Percentiles rank a stretch among this genome's conserved stretches.
These are phyloP conservation scores for Chironomus tepperi DNA, from an alignment of 1,140 invertebrate species.

Conservation along the genomic window DNA sequence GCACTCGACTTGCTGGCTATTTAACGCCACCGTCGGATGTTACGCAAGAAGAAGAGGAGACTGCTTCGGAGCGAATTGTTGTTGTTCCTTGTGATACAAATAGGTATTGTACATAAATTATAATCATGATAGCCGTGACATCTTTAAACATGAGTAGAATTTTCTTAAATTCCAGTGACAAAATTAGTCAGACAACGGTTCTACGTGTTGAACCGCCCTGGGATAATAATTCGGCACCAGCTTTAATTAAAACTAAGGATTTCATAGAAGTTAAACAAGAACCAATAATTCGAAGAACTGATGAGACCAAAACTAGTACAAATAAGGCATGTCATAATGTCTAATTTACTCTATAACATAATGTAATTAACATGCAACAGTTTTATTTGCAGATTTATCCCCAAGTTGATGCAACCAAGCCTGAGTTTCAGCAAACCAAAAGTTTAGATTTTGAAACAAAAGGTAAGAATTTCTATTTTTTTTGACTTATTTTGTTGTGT, in stretches of 20 bases:
- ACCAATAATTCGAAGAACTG: slow-evolving; percentile 16
- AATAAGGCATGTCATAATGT: slow-evolving; percentile 2
- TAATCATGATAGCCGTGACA: background rate
- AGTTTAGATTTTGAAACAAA: slow-evolving; percentile 28
- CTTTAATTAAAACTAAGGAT: slow-evolving; percentile 22
- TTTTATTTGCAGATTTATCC: background rate
- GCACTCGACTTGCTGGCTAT: slow-evolving; percentile 39
- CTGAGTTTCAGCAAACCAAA: slow-evolving; percentile 28
- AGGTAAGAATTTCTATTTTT: slow-evolving; percentile 24
- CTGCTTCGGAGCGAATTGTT: slow-evolving; percentile 46
- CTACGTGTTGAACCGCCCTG: background rate
- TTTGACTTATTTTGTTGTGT: background rate
- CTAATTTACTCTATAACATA: no score
- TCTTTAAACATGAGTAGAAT: no score
- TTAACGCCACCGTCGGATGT: slow-evolving; percentile 41
- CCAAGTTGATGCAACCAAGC: background rate
- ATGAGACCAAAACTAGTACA: slow-evolving; percentile 23
- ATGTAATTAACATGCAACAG: background rate
- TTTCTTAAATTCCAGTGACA: background rate
- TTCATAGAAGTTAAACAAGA: slow-evolving; percentile 6
- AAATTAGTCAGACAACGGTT: slow-evolving; percentile 20
- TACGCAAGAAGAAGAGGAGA: slow-evolving; percentile 44
- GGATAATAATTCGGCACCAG: slow-evolving; percentile 20
- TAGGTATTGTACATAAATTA: slow-evolving; percentile 1
- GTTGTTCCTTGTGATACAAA: slow-evolving; percentile 26